Base-by-base conservation (phyloP, 64 coral and sea anemone genomes). In the Cladopsammia gracilis region DNA sequence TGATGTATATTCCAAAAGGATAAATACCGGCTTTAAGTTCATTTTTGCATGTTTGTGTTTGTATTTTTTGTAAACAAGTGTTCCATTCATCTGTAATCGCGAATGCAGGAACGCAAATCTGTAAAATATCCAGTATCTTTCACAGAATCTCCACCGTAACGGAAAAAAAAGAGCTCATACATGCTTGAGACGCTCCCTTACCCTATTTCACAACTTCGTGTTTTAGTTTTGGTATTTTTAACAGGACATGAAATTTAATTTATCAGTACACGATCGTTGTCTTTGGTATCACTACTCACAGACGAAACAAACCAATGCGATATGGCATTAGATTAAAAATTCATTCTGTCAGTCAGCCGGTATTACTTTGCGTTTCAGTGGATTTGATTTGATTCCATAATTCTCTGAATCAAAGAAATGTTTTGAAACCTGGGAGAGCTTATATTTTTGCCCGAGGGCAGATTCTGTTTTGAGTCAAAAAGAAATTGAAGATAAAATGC, bases 31-130 rank as follows among this genome's bases (percentile, higher is more conserved):
- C 15, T 64, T 45, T n/a, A 1, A 67, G 60, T 68, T 50, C 45
- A 84, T 84, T 82, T 79, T n/a, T 84, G 46, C 44, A 49, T 67
- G 60, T 10, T 50, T 50, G 62, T 68, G 45, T 68, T 25, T 51
- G 34, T 22, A 62, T 9, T 15, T 49, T 84, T 67, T 82, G 58
- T 82, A 82, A 82, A 82, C 58, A 82, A 82, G 16, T 64, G 24
- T 24, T 34, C 23, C 54, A 59, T 79, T 79, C 60, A 42, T 60
- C 77, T 25, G 50, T 34, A 59, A 60, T 59, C 77, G 56, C 23
- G 56, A 79, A 56, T 10, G 7, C 53, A 12, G 7, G 53, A 5
- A 56, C 53, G 34, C 34, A 34, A 56, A 56, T 12, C 7, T 56
- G 53, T 56, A 6, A 48, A 75, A 75, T 43, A 75, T 48, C 1